Evolutionary conservation across 2,113 vertebrate species (phyloP).

Genomic region (Phylloscopus trochiloides): DNA sequence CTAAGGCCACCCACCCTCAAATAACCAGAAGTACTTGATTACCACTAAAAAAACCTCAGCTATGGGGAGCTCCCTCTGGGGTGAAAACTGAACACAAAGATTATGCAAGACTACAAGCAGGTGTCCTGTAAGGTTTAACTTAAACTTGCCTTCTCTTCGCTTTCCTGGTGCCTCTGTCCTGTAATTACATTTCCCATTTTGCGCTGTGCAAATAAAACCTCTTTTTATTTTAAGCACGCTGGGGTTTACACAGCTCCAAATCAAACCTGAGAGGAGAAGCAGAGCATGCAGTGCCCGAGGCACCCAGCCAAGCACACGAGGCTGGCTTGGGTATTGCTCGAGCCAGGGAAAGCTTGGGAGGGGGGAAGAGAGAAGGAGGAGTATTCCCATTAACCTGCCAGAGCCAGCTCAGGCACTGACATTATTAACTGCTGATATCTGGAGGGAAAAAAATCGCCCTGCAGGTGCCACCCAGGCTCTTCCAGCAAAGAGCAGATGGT

Average conservation of each 20-base stretch:
- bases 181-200: neutral
- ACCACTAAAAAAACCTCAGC: neutral
- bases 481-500: neutral
- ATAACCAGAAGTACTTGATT: neutral
- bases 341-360: neutral
- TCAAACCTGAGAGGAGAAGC: neutral
- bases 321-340: neutral
- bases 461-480: neutral
- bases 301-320: accelerated
- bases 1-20: neutral
- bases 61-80: neutral
- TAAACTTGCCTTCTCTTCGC: neutral
- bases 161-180: neutral
- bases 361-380: neutral
- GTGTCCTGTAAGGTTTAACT: neutral
- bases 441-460: neutral
- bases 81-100: neutral
- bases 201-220: neutral
- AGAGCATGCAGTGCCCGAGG: neutral
- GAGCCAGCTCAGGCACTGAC: neutral
- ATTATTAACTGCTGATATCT: neutral
- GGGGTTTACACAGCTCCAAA: neutral
- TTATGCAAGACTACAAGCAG: neutral
- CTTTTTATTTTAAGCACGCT: accelerated
- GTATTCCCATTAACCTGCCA: neutral